Percentiles rank a stretch among this genome's conserved stretches.
Conservation (phyloP, 2,797 vertebrate genomes). For the Sebastiscus albofasciatus region DNA sequence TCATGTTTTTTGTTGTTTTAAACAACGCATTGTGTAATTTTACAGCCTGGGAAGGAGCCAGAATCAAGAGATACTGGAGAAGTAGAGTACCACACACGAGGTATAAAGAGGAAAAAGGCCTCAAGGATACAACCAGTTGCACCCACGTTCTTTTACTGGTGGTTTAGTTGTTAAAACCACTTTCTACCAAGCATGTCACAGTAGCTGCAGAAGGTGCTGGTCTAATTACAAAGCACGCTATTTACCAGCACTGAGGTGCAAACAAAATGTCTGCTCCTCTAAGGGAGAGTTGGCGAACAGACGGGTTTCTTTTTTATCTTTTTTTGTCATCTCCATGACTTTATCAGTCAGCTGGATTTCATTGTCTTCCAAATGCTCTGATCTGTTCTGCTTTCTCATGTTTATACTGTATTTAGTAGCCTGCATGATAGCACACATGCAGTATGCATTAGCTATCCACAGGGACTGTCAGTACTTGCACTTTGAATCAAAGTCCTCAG, state of each 20-base stretch:
- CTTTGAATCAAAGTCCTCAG: not conserved
- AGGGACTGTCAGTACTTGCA: not conserved
- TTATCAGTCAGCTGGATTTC: not conserved
- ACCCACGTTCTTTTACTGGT: conserved; percentile 40
- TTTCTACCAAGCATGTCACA: conserved; percentile 36
- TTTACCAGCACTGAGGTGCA: conserved; percentile 1
- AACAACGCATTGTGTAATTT: conserved; percentile 45
- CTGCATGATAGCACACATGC: not conserved
- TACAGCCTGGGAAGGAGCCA: conserved; percentile 33
- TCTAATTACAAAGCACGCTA: conserved; percentile 52
- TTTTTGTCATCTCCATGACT: not conserved
- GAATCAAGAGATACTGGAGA: conserved; percentile 43
- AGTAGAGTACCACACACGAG: conserved; percentile 53
- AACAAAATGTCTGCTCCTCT: conserved; percentile 1
- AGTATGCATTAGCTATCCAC: not conserved
- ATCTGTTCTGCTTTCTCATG: not conserved
- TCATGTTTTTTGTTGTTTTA: conserved; percentile 19
- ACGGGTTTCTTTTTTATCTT: not conserved
- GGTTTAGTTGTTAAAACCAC: conserved; percentile 46
- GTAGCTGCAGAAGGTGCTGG: conserved; percentile 33
- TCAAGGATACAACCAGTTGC: conserved; percentile 36
- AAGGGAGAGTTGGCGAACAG: not conserved
- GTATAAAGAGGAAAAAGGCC: conserved; percentile 26
- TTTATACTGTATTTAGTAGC: not conserved
- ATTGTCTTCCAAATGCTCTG: not conserved